Evolutionary conservation across 2,797 vertebrate species (phyloP).

Genomic region (Podargus strigoides): DNA sequence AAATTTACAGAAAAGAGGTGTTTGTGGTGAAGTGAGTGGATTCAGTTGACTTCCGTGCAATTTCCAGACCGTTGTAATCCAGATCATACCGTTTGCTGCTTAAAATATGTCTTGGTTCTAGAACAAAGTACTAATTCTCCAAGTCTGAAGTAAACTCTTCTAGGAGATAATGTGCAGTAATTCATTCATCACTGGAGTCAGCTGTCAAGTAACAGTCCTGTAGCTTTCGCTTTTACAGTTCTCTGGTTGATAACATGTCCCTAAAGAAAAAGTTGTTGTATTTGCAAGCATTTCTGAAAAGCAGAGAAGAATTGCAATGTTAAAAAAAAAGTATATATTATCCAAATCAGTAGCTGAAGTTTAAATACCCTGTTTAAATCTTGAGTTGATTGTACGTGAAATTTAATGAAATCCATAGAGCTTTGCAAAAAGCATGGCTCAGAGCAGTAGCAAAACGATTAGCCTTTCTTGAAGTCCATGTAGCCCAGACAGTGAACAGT

Average conservation of each 20-base stretch:
- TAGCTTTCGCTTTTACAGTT: not conserved
- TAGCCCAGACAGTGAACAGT: not conserved
- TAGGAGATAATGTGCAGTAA: slow-evolving; percentile 3
- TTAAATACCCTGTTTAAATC: not conserved
- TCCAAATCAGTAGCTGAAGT: not conserved
- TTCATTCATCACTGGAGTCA: not conserved
- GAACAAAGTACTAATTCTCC: slow-evolving; percentile 1
- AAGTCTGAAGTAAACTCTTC: slow-evolving; percentile 9
- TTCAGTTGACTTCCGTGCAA: not conserved
- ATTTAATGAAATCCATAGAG: not conserved
- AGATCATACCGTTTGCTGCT: not conserved
- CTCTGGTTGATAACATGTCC: not conserved
- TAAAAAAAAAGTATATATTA: not conserved
- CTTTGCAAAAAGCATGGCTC: not conserved
- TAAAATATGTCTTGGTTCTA: not conserved
- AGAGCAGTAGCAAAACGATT: not conserved
- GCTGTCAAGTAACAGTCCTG: not conserved
- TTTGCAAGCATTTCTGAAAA: slow-evolving; percentile 9
- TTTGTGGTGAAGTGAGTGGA: not conserved
- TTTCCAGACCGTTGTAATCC: slow-evolving; percentile 12
- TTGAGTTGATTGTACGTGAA: not conserved
- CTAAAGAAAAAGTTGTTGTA: not conserved
- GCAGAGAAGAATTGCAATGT: not conserved
- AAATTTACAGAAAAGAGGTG: not conserved
- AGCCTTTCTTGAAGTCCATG: not conserved